Conservation (phyloP, 2,797 vertebrate genomes). For the Pangasius krempfi region DNA sequence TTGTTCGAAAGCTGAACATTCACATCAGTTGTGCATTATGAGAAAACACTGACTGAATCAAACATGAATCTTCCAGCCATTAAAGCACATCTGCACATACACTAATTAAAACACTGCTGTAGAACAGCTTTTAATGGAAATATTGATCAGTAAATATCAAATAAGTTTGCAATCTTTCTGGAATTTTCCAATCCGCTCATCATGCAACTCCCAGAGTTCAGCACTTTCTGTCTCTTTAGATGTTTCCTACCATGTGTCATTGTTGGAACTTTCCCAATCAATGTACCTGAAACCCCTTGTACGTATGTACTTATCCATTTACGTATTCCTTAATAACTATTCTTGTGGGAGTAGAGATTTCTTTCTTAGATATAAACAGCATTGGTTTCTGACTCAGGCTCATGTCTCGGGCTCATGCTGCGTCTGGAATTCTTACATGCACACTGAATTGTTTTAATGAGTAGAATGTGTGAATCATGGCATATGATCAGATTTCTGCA, state of each 20-base stretch:
- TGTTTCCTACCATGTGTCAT: not conserved
- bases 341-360: not conserved
- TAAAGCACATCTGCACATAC: not conserved
- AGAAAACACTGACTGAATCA: not conserved
- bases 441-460: constrained; percentile 14
- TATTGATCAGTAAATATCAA: not conserved
- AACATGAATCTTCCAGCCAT: not conserved
- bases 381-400: constrained; percentile 1
- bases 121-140: not conserved
- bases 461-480: constrained; percentile 14
- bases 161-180: not conserved
- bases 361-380: not conserved
- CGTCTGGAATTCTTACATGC: constrained; percentile 5
- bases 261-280: not conserved
- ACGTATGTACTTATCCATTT: not conserved
- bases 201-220: not conserved
- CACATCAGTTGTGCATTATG: no score
- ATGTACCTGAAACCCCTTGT: not conserved
- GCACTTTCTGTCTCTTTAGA: not conserved
- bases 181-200: not conserved
- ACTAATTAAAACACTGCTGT: not conserved
- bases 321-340: not conserved
- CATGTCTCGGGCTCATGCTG: constrained; percentile 10
- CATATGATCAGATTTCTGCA: constrained; percentile 1
- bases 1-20: not conserved